Evolutionary conservation across 2,113 vertebrate genomes (phyloP).

Genomic region (Lophochroa leadbeateri): DNA sequence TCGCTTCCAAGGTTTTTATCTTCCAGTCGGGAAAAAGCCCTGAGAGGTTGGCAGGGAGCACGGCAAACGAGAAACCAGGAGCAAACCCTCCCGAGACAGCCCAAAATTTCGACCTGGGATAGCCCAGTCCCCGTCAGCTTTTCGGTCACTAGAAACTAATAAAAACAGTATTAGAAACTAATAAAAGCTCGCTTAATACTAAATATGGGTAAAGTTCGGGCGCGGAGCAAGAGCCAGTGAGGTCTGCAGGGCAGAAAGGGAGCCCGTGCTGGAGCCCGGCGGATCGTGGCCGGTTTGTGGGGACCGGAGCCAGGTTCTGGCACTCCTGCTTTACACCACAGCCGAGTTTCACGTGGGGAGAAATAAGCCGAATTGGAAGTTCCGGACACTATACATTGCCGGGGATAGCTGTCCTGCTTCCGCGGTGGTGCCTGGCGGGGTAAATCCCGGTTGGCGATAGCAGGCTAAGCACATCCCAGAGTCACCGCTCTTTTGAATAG

Average conservation of each 20-base stretch:
- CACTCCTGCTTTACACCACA: neutral
- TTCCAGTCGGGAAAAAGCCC: neutral
- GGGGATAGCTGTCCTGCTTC: neutral
- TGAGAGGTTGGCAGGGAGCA: fast-evolving
- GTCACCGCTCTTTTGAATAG: neutral
- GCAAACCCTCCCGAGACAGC: neutral
- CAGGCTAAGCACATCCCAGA: neutral
- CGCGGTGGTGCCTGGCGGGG: neutral
- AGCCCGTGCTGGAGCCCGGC: fast-evolving
- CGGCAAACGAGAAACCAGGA: fast-evolving
- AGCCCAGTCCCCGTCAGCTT: neutral
- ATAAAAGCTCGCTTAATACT: neutral
- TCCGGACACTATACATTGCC: fast-evolving
- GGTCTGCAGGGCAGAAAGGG: neutral
- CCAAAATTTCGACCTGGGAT: neutral
- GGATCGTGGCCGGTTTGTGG: fast-evolving
- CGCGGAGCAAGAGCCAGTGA: fast-evolving
- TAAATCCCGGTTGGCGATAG: neutral
- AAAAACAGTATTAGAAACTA: neutral
- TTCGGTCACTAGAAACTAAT: neutral
- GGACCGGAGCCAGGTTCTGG: neutral
- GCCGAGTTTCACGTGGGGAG: neutral
- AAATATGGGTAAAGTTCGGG: neutral
- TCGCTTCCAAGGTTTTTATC: neutral
- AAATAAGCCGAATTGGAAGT: neutral